phyloP scores from a whole-genome alignment of 2,888 invertebrate species.

The Rhimphoctona megacephalus region DNA sequence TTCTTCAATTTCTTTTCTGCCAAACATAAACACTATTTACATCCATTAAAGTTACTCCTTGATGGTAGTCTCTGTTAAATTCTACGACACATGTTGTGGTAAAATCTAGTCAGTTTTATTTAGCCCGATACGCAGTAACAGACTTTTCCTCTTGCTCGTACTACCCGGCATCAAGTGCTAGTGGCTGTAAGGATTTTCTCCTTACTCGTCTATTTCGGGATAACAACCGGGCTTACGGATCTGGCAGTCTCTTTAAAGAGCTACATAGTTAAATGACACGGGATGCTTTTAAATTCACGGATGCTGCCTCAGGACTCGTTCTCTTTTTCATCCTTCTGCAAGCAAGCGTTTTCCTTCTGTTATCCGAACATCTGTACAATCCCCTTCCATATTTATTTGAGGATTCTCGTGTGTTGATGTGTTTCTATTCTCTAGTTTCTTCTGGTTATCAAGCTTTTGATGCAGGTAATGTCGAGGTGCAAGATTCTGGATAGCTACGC shows the following conservation, averaged over 20 bases:
- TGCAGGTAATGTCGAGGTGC: not conserved
- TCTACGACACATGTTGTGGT: slow-evolving; percentile 8
- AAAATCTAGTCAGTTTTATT: slow-evolving; percentile 34
- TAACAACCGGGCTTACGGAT: slow-evolving; percentile 53
- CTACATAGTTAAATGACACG: slow-evolving; percentile 51
- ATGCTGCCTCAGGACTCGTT: slow-evolving; percentile 25
- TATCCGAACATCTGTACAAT: slow-evolving; percentile 16
- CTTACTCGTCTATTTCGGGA: slow-evolving; percentile 46
- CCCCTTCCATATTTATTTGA: not conserved
- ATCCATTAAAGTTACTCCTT: not conserved
- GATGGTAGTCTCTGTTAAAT: not conserved
- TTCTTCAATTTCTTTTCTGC: slow-evolving; percentile 1
- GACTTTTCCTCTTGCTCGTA: slow-evolving; percentile 20
- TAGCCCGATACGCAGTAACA: slow-evolving; percentile 1
- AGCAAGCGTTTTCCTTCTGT: slow-evolving; percentile 25
- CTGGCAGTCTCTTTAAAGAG: slow-evolving; percentile 34
- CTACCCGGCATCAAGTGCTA: slow-evolving; percentile 4
- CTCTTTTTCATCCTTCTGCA: slow-evolving; percentile 18
- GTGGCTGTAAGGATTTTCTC: slow-evolving; percentile 48
- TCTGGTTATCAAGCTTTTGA: not conserved
- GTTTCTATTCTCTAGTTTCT: not conserved
- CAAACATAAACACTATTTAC: not conserved
- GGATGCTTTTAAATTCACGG: slow-evolving; percentile 23
- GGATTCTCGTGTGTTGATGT: not conserved
- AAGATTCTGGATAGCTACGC: not conserved